Evolutionary conservation across 2,113 vertebrate species (phyloP), one percentile per base, ranked within the genome.

Genomic region (Podarcis muralis): DNA sequence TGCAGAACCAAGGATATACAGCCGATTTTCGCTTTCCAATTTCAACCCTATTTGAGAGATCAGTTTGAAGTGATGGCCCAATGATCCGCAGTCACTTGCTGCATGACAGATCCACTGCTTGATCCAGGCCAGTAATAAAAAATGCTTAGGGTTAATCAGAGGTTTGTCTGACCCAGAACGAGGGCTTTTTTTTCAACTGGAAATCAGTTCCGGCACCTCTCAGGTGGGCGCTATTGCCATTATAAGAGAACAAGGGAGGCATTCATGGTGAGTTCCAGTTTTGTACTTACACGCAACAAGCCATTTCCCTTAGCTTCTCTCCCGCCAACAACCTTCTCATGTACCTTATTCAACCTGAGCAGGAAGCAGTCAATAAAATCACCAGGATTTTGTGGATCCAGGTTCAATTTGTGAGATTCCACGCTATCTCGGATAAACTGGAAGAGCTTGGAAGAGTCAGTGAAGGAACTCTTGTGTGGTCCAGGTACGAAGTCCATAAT

Each of bases 341-440:
- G 43, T 84, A 84, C 43, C 69, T 84, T 74, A 3, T 74, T 30
- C 69, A 48, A 4, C 71, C 20, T 84, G 25, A 35, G 9, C 6
- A 84, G 83, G 43, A 74, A 84, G 18, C 43, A 84, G 22, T 84
- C 69, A 35, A 84, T 74, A 15, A 48, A 84, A 27, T 74, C 83
- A 13, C 20, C 1, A 0, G 48, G 83, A 30, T 84, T 84, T 15
- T 84, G 83, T 6, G 40, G 83, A 35, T 84, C 83, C 43, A 57
- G 12, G 1, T 2, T 72, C n/a, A 53, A 13, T 5, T 18, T 57
- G 25, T 59, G 48, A 13, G 48, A 57, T 80, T 57, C 78, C 22
- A 80, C 48, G 4, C 8, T 80, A 12, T 32, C 78, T 1, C 48
- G 78, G 3, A 80, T 57, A 40, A 59, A 80, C 30, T 27, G 15